Conservation (phyloP, 2,113 vertebrate genomes). For the Psophia crepitans region DNA sequence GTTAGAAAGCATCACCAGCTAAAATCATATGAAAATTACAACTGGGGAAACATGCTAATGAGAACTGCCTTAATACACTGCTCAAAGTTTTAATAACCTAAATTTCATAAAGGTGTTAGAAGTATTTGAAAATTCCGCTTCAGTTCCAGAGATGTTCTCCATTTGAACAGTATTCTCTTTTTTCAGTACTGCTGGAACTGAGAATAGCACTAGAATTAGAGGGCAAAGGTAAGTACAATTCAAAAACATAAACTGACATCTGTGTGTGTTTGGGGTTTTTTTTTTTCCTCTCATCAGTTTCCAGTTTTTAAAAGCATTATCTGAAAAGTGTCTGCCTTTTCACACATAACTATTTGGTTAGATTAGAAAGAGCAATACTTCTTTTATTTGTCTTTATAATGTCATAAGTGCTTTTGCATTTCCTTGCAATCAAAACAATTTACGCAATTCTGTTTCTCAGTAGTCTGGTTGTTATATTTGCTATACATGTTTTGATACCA, state of each 20-base stretch:
- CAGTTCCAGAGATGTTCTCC: neutral
- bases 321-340: neutral
- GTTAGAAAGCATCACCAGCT: slow-evolving; percentile 22
- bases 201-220: neutral
- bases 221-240: neutral
- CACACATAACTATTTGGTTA: neutral
- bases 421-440: neutral
- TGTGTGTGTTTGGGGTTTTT: neutral
- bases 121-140: neutral
- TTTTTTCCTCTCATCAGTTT: neutral
- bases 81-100: neutral
- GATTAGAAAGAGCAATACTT: neutral
- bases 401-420: neutral
- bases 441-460: neutral
- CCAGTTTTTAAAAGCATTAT: neutral
- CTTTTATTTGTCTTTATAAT: neutral
- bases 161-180: neutral
- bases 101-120: neutral
- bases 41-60: slow-evolving; percentile 9
- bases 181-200: neutral
- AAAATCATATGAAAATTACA: neutral
- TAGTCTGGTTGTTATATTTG: neutral
- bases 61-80: neutral
- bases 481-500: neutral
- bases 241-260: neutral